Conservation (phyloP, 1,140 invertebrate genomes). For the Bombus impatiens region DNA sequence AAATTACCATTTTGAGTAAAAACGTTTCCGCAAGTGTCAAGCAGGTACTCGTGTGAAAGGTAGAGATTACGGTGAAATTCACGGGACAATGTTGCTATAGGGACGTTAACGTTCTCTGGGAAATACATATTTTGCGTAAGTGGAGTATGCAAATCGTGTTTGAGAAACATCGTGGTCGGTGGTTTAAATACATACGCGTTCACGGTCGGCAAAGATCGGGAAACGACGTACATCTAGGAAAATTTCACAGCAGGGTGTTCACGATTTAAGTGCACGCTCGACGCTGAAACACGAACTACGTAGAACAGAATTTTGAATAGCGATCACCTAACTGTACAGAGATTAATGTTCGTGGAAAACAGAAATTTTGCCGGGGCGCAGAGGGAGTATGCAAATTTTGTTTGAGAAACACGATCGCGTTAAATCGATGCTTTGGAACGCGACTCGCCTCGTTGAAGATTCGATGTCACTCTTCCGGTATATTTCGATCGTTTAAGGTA, state of each 20-base stretch:
- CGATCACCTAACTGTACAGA: neutral
- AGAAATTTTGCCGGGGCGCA: slow-evolving; percentile 1
- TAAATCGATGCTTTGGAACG: slow-evolving; percentile 1
- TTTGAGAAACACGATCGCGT: slow-evolving; percentile 18
- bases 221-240: neutral
- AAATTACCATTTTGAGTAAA: no score
- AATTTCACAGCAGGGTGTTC: neutral
- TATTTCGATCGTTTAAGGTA: neutral
- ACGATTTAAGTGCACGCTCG: slow-evolving; percentile 1
- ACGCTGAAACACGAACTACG: neutral
- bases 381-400: slow-evolving; percentile 24
- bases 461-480: neutral
- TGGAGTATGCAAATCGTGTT: slow-evolving; percentile 1
- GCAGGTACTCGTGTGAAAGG: neutral
- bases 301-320: slow-evolving; percentile 11
- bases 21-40: no score
- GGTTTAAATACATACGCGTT: neutral
- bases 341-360: slow-evolving; percentile 19
- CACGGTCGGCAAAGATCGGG: neutral
- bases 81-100: neutral
- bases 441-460: neutral
- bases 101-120: neutral
- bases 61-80: neutral
- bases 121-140: slow-evolving; percentile 9
- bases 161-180: neutral